Conservation (phyloP, 2,888 invertebrate genomes). For the Xylota segnis region DNA sequence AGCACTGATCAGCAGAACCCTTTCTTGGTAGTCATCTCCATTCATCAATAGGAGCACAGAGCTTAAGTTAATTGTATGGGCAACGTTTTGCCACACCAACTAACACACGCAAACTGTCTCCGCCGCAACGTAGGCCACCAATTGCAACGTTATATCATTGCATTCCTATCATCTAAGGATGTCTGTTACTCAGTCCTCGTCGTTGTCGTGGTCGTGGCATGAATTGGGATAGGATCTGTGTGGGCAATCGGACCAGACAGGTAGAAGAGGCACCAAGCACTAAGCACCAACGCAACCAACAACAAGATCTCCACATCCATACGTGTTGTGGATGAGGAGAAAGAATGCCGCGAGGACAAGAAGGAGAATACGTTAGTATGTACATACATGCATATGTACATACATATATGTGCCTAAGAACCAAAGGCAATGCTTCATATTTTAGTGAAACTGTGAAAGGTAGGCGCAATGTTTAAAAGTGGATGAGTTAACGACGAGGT, state of each 20-base stretch:
- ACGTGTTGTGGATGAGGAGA: constrained; percentile 36
- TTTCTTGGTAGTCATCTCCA: constrained; percentile 54
- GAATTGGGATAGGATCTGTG: constrained; percentile 72
- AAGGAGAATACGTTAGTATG: constrained; percentile 45
- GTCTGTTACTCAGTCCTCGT: constrained; percentile 25
- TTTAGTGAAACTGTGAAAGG: constrained; percentile 67
- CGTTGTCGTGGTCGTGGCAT: constrained; percentile 37
- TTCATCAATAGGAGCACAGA: constrained; percentile 69
- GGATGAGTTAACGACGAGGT: constrained; percentile 72
- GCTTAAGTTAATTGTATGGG: constrained; percentile 31
- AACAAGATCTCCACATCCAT: constrained; percentile 43
- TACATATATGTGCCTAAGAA: constrained; percentile 46
- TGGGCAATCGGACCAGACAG: constrained; percentile 55
- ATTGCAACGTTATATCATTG: constrained; percentile 65
- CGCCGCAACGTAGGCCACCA: constrained; percentile 28
- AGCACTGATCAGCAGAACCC: constrained; percentile 33
- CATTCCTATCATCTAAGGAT: constrained; percentile 65
- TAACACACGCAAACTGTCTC: constrained; percentile 53
- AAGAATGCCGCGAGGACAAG: constrained; percentile 49
- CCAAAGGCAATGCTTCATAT: constrained; percentile 69
- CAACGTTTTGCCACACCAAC: constrained; percentile 30
- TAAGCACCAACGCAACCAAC: constrained; percentile 11
- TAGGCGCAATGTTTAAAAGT: constrained; percentile 71
- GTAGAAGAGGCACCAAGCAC: constrained; percentile 46
- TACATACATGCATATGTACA: constrained; percentile 13